phyloP scores from a whole-genome alignment of 2,113 vertebrate species.

The Seriola rivoliana region DNA sequence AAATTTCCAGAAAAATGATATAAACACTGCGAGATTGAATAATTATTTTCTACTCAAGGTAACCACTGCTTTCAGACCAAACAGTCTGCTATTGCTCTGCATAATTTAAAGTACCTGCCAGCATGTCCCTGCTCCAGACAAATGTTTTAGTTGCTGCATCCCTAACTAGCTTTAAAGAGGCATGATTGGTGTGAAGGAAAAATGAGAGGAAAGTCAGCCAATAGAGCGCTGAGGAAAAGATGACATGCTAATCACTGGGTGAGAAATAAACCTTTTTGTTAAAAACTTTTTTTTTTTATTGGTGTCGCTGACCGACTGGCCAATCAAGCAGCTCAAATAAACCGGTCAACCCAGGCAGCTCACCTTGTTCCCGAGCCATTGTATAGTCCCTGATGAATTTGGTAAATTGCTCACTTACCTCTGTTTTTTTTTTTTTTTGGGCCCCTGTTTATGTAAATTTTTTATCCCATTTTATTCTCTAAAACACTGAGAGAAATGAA shows the following conservation, averaged over 20 bases:
- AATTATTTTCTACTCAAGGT: constrained; percentile 40
- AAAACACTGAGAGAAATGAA: not conserved
- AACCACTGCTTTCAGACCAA: constrained; percentile 34
- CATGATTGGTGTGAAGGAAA: constrained; percentile 11
- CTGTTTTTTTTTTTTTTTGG: not conserved
- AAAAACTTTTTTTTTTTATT: not conserved
- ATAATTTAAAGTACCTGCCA: constrained; percentile 34
- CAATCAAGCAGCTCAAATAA: not conserved
- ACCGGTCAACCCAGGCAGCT: not conserved
- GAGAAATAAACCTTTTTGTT: not conserved
- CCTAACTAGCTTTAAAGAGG: not conserved
- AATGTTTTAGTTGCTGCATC: constrained; percentile 6
- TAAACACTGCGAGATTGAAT: constrained; percentile 34
- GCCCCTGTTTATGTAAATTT: not conserved
- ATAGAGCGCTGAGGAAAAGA: not conserved
- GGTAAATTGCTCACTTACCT: not conserved
- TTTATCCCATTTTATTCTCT: not conserved
- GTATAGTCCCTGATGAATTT: not conserved
- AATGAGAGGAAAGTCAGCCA: constrained; percentile 12
- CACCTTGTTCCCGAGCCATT: not conserved
- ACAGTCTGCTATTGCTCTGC: constrained; percentile 1
- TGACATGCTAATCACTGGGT: not conserved
- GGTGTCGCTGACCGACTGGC: not conserved
- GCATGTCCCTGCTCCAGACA: constrained; percentile 11
- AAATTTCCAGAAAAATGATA: constrained; percentile 38